Conservation (phyloP, 2,888 invertebrate genomes). For the Dolichomitus sp. region DNA sequence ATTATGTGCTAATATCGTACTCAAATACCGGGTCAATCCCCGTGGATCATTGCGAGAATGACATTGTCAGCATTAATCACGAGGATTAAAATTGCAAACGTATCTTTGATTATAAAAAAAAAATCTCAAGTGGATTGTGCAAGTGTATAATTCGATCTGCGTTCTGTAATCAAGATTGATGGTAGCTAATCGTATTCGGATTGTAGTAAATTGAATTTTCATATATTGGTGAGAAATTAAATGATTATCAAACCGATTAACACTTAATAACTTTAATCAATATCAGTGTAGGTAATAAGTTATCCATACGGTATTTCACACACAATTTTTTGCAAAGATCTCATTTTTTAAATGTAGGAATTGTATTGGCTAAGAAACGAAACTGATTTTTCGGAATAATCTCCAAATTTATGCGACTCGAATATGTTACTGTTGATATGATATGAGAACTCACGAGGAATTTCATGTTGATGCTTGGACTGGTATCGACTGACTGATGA, state of each 20-base stretch:
- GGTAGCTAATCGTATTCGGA: not conserved
- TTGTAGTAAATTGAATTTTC: not conserved
- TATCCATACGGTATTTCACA: not conserved
- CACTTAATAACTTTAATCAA: not conserved
- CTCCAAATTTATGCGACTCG: not conserved
- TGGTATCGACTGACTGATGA: conserved; percentile 74
- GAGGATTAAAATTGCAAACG: conserved; percentile 3
- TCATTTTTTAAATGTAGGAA: not conserved
- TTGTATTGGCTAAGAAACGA: not conserved
- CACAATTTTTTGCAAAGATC: not conserved
- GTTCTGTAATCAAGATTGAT: not conserved
- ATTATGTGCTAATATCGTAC: conserved; percentile 65
- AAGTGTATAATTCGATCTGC: not conserved
- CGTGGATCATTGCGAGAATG: conserved; percentile 23
- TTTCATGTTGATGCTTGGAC: conserved; percentile 79
- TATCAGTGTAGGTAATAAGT: not conserved
- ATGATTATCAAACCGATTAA: not conserved
- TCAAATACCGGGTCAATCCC: conserved; percentile 54
- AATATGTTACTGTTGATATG: not conserved
- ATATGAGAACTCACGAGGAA: conserved; percentile 79
- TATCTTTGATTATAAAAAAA: not conserved
- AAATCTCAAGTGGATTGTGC: not conserved
- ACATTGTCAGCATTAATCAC: conserved; percentile 27
- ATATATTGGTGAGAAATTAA: not conserved
- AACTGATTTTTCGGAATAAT: not conserved